Percentiles rank a stretch among this genome's conserved stretches.
These are phyloP conservation scores for Drosophila stalkeri DNA, from an alignment of 2,888 invertebrate genomes.

Conservation along the genomic window DNA sequence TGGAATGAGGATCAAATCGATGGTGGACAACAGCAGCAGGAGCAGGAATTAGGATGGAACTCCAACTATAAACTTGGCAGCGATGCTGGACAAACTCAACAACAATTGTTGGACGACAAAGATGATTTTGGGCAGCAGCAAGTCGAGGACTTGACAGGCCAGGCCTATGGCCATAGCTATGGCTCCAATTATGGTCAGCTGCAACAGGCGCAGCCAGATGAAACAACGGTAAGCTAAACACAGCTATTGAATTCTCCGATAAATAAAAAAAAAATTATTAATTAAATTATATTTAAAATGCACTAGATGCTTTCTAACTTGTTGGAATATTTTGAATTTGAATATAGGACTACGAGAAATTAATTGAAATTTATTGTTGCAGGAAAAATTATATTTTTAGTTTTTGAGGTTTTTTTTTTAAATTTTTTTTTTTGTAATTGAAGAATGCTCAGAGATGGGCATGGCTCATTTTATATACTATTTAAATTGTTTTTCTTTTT, in stretches of 20 bases:
- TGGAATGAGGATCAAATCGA: slow-evolving; percentile 1
- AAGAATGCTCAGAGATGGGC: not conserved
- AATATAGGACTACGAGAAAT: not conserved
- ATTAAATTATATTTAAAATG: not conserved
- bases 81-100: slow-evolving; percentile 52
- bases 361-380: not conserved
- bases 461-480: not conserved
- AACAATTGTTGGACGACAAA: not conserved
- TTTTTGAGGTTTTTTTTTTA: not conserved
- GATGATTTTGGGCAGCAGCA: slow-evolving; percentile 38
- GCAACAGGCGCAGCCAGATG: slow-evolving; percentile 29
- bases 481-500: too few species aligned
- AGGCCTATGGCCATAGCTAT: slow-evolving; percentile 14
- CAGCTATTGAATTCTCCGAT: accelerated
- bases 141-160: slow-evolving; percentile 52
- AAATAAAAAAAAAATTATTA: not conserved
- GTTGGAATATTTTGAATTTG: not conserved
- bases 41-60: slow-evolving; percentile 45
- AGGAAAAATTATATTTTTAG: not conserved
- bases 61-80: slow-evolving; percentile 20
- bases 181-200: slow-evolving; percentile 34
- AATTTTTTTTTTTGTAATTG: not conserved
- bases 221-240: slow-evolving; percentile 49
- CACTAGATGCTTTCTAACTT: not conserved
- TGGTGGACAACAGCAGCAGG: slow-evolving; percentile 48